Base-by-base conservation (phyloP, 2,888 invertebrate genomes). In the Drosophila affinis region DNA sequence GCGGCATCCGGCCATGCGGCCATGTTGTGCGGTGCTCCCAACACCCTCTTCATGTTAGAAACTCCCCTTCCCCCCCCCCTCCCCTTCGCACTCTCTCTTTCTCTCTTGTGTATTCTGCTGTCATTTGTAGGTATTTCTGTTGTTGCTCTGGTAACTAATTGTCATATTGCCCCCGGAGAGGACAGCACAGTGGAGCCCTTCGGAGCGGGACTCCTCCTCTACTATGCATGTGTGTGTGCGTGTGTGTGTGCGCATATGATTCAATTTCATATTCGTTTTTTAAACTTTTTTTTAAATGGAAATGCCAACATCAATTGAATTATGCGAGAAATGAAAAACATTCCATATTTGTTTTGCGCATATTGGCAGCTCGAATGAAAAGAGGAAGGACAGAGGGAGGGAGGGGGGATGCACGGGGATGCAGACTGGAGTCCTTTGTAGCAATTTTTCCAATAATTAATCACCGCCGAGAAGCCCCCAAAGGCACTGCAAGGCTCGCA, bases 81-180 rank as follows among this genome's bases (percentile, higher is more conserved):
- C 46, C 46, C 48, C 24, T 54, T 56, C 61, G 60, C 61, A 65
- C 62, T 76, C 81, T 72, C 85, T 56, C 61, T 57, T 57, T 65
- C 62, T 76, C 81, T 72, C 85, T 62, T 60, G 79, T 81, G 86
- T 86, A 75, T 86, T 67, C 72, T 74, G 77, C 82, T 87, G 85
- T 84, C 85, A 81, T 82, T 85, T 82, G 85, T 85, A 82, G 87
- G 87, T 79, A 87, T 83, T 86, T 77, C 85, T 84, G 87, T 80
- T 87, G 85, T 87, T 85, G 87, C 85, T 80, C 78, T 85, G 85
- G 85, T 77, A 85, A 85, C 85, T 87, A 85, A 85, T 85, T 85
- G 85, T 85, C 87, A 82, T 84, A 79, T 81, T 79, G 81, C 81
- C 81, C 87, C 79, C 72, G 70, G 83, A 83, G 75, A 79, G 75